Base-by-base conservation (phyloP, 2,888 invertebrate species). In the Lamellibrachia columna region DNA sequence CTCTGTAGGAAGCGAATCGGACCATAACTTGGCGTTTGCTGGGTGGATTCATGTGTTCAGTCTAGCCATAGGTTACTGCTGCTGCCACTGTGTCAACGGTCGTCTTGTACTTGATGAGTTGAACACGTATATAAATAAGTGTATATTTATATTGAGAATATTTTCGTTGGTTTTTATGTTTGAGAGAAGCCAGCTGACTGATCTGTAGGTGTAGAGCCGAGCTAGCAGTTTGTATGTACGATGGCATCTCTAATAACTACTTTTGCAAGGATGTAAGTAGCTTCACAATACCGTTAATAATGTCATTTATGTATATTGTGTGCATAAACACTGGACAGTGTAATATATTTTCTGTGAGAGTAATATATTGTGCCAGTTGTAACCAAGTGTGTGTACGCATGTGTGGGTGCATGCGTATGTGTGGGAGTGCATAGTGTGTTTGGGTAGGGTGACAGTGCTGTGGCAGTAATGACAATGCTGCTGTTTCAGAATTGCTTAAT, bases 191-290 rank as follows among this genome's bases (percentile, higher is more conserved):
- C 75, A 15, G 22, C 22, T 75, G 75, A 75, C 11, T 15, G 75
- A 75, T 75, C 75, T 75, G 15, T 75, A 75, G 22, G 75, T n/a
- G 6, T 75, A 75, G 11, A 75, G 75, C n/a, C 75, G 22, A 75
- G 75, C 75, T 75, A 75, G 75, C 75, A 75, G 75, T 75, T 75
- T 75, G 75, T 75, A 75, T 75, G 75, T 75, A 75, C 22, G 22
- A 75, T 15, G 75, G 75, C 75, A n/a, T 75, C 75, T 75, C 75
- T 75, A 75, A 75, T 75, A 75, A 11, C 75, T 75, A 75, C 75
- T 75, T 75, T 75, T 75, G 75, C 75, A 75, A 75, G 75, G 75
- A 75, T 75, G 75, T 75, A 75, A 75, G 75, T 75, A 75, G 75
- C 75, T 75, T 75, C 75, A 75, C 75, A 75, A 15, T 75, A 75